Conservation (phyloP, 2,113 vertebrate species). For the Toxostoma redivivum region DNA sequence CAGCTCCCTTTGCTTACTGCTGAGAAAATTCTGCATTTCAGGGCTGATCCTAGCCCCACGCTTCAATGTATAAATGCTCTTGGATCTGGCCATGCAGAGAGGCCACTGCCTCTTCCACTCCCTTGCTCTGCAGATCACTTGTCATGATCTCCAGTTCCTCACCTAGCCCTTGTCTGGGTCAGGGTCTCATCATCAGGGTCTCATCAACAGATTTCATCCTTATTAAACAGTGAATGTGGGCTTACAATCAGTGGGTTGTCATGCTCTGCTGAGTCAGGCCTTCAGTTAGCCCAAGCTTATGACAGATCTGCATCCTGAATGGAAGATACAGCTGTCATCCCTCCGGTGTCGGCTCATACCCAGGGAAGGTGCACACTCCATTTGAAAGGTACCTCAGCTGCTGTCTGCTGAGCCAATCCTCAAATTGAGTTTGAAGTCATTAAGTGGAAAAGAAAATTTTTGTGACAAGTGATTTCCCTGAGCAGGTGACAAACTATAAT, state of each 20-base stretch:
- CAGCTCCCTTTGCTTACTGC: not conserved
- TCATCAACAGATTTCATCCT: not conserved
- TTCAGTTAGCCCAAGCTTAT: not conserved
- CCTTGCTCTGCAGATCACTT: not conserved
- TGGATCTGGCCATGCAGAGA: not conserved
- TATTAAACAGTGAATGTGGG: not conserved
- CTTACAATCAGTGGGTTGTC: not conserved
- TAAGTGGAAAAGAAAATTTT: constrained; percentile 67
- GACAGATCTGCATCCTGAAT: not conserved
- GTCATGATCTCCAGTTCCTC: not conserved
- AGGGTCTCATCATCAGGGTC: not conserved
- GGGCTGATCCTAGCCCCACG: not conserved
- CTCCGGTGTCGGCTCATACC: not conserved
- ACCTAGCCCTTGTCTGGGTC: not conserved
- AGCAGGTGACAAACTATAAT: constrained; percentile 62
- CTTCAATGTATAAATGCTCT: not conserved
- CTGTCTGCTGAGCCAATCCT: not conserved
- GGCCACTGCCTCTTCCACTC: not conserved
- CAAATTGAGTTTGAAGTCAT: constrained; percentile 64
- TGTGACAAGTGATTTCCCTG: constrained; percentile 68
- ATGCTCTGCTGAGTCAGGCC: not conserved
- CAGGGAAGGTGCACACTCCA: not conserved
- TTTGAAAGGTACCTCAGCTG: constrained; percentile 23
- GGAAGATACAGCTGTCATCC: not conserved
- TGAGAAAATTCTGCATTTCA: not conserved